Percentiles rank a stretch among this genome's conserved stretches.
These are phyloP conservation scores for Coenobita brevimanus DNA, from an alignment of 1,140 invertebrate genomes.

Conservation along the genomic window DNA sequence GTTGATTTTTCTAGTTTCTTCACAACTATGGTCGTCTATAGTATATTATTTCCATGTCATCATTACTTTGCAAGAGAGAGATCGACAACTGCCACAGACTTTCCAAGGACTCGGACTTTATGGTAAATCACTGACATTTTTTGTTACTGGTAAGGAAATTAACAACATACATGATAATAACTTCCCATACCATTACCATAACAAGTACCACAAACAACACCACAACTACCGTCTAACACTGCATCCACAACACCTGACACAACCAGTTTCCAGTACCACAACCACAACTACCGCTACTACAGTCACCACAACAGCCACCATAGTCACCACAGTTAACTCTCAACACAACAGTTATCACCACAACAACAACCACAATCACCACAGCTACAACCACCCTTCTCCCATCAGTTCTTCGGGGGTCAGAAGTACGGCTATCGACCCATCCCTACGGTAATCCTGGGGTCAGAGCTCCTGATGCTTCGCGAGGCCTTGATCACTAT, in stretches of 20 bases:
- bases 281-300: neutral
- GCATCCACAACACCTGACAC: neutral
- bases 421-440: slow-evolving; percentile 99
- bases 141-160: too few species aligned
- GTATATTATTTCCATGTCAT: too few species aligned
- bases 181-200: too few species aligned
- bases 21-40: too few species aligned
- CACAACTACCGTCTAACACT: too few species aligned
- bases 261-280: neutral
- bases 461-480: slow-evolving; percentile 92
- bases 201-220: too few species aligned
- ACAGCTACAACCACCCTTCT: neutral
- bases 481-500: slow-evolving; percentile 84
- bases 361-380: neutral
- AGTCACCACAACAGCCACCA: neutral
- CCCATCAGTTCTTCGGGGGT: slow-evolving; percentile 88
- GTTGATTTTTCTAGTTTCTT: too few species aligned
- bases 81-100: too few species aligned
- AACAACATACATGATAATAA: too few species aligned
- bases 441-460: slow-evolving; percentile 95
- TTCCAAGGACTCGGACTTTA: too few species aligned
- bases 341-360: neutral
- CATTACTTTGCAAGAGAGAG: too few species aligned
- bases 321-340: neutral
- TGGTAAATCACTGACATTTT: too few species aligned